These are phyloP conservation scores for Xenopus tropicalis DNA, from an alignment of 2,113 vertebrate species.

Conservation along the genomic window UCB_Xtro_10.0 CM004451.2:54747001-54747500, in stretches of 20 bases:
- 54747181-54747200: conserved; percentile 6
- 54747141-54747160: conserved; percentile 5
- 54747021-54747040: conserved; percentile 25
- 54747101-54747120: conserved; percentile 12
- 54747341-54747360: no score
- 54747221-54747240: neutral
- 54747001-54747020: conserved; percentile 34
- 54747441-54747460: no score
- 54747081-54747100: conserved; percentile 25
- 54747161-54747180: conserved; percentile 1
- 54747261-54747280: no score
- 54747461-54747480: no score
- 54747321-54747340: no score
- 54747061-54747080: conserved; percentile 40
- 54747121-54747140: conserved; percentile 13
- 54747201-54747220: neutral
- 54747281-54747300: no score
- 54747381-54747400: no score
- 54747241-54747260: neutral
- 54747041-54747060: conserved; percentile 27
- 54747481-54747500: no score
- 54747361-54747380: no score
- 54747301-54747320: no score
- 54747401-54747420: no score
- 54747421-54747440: no score